Conservation (phyloP, 2,113 vertebrate species). For the Hepsetus odoe region DNA sequence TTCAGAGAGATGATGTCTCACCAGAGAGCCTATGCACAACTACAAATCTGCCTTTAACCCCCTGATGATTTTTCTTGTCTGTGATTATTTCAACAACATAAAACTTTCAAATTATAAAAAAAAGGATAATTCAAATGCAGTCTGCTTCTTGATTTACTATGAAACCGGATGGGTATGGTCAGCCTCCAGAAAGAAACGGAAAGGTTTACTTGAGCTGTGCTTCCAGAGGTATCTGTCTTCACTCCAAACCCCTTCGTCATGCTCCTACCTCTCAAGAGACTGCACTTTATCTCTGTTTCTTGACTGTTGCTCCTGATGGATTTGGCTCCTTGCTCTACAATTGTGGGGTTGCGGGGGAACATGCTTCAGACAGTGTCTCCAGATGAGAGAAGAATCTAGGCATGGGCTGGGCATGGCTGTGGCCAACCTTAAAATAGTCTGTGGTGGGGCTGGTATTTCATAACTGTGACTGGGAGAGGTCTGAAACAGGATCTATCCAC, state of each 20-base stretch:
- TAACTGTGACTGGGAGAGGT: slow-evolving; percentile 67
- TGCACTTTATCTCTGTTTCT: slow-evolving; percentile 7
- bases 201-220: neutral
- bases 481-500: slow-evolving; percentile 49
- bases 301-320: slow-evolving; percentile 30
- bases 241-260: neutral
- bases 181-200: slow-evolving; percentile 2
- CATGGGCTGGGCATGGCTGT: slow-evolving; percentile 38
- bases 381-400: slow-evolving; percentile 48
- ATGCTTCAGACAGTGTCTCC: slow-evolving; percentile 33
- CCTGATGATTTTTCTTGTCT: too few species aligned
- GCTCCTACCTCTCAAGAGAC: slow-evolving; percentile 1
- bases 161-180: neutral
- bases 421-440: slow-evolving; percentile 69
- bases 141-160: slow-evolving; percentile 7
- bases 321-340: slow-evolving; percentile 45
- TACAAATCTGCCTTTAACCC: too few species aligned
- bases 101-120: neutral
- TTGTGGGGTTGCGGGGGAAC: slow-evolving; percentile 41
- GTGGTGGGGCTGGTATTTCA: slow-evolving; percentile 62
- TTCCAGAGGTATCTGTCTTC: neutral
- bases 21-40: too few species aligned
- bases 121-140: slow-evolving; percentile 4
- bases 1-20: too few species aligned
- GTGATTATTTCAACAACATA: neutral